Base-by-base conservation (phyloP, 2,113 vertebrate genomes). In the Camelus dromedarius region DNA sequence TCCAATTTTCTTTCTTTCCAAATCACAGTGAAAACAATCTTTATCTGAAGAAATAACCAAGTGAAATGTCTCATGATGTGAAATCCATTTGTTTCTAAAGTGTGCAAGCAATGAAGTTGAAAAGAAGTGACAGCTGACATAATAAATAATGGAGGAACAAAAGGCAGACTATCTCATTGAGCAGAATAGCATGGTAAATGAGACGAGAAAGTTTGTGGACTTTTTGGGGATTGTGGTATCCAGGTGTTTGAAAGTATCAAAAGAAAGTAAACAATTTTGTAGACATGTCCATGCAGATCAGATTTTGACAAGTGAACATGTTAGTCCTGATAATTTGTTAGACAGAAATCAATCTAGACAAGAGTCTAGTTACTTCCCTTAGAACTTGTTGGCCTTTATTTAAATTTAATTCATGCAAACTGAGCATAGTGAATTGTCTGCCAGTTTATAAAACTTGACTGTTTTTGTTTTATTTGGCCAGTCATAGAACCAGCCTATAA, bases 81-180 rank as follows among this genome's bases (percentile, higher is more conserved):
- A 96, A 94, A 94, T 95, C 48, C 35, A 94, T 56, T 93, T 88
- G 80, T 84, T 81, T 85, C 14, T 0, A 91, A 85, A 89, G 70
- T 72, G 8, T 19, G 28, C 26, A 69, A 82, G 66, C 60, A 95
- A 82, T 97, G 42, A 69, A 84, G 12, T 93, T 18, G 46, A 77
- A 91, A 93, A 87, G 72, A 91, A 91, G 88, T 76, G 54, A 75
- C 6, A 95, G 10, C 35, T 86, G 75, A 94, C 64, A 92, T 77
- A 35, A 64, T 46, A 96, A 82, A 86, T 52, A 95, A 35, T 32
- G 11, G 75, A 90, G 90, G 92, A 82, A 70, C 26, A 6, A 92
- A 93, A 95, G 42, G 60, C 5, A 58, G 26, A 58, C 6, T 1
- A 52, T 46, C 35, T 62, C 35, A 96, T 9, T 38, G 20, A 93